Evolutionary conservation across 2,888 invertebrate species (phyloP).

Genomic region (Dolichopus griseipennis): DNA sequence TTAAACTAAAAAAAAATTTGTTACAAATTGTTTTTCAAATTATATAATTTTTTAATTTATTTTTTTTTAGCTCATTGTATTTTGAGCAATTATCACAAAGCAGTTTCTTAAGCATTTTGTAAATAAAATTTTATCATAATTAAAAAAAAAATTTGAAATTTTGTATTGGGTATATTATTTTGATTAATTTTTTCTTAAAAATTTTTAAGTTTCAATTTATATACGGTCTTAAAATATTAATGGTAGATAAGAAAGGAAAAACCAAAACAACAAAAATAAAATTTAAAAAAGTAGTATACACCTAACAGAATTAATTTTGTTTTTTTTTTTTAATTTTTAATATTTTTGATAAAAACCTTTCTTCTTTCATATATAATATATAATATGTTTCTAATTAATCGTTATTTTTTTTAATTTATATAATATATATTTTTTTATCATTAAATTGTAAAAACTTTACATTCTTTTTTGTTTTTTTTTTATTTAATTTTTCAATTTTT

Average conservation of each 20-base stretch:
- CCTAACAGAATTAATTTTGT: background rate
- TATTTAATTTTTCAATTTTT: slow-evolving; percentile 8
- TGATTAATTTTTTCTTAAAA: too few relatives aligned
- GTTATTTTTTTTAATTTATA: slow-evolving; percentile 7
- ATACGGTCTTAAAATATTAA: too few relatives aligned
- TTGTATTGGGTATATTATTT: too few relatives aligned
- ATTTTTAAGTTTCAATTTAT: too few relatives aligned
- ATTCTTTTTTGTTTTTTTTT: background rate
- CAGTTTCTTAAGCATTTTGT: too few relatives aligned
- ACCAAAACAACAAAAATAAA: background rate
- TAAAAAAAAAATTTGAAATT: too few relatives aligned
- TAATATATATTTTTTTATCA: slow-evolving; percentile 8
- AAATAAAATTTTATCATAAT: too few relatives aligned
- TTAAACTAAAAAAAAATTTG: too few relatives aligned
- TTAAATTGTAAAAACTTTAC: slow-evolving; percentile 5
- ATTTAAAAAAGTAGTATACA: background rate
- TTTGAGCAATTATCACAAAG: too few relatives aligned
- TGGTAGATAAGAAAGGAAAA: too few relatives aligned
- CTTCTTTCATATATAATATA: too few relatives aligned
- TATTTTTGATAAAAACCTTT: background rate
- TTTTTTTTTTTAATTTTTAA: background rate
- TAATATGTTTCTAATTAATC: background rate
- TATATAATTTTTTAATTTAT: background rate
- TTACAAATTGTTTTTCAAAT: too few relatives aligned
- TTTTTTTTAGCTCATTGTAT: background rate